Percentiles rank a stretch among this genome's conserved stretches.
Conservation (phyloP, 2,797 vertebrate species). For the Oreochromis mossambicus region DNA sequence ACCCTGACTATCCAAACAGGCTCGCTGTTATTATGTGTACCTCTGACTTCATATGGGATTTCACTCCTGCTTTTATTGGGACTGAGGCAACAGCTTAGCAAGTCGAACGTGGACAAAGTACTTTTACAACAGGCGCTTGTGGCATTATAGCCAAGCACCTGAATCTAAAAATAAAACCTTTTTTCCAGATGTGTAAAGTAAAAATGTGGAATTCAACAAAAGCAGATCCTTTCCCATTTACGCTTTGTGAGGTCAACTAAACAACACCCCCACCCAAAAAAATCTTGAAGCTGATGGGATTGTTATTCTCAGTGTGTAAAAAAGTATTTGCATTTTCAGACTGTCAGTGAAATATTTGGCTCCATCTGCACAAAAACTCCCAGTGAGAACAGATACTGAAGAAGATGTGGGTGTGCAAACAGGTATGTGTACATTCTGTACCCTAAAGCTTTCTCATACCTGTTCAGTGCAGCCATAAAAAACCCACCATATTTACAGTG, state of each 20-base stretch:
- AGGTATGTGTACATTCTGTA: slow-evolving; percentile 41
- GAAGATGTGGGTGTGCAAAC: not conserved
- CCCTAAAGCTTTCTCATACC: slow-evolving; percentile 22
- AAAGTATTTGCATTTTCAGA: slow-evolving; percentile 13
- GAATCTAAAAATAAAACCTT: not conserved
- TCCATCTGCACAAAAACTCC: slow-evolving; percentile 2
- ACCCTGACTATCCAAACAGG: slow-evolving; percentile 53
- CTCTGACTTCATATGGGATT: slow-evolving; percentile 39
- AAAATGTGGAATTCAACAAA: not conserved
- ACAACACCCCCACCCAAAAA: not conserved
- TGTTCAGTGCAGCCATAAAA: slow-evolving; percentile 31
- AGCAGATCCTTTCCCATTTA: not conserved
- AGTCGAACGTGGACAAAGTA: not conserved
- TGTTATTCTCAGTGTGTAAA: not conserved
- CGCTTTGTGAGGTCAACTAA: not conserved
- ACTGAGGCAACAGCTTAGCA: not conserved
- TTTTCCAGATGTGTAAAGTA: slow-evolving; percentile 16
- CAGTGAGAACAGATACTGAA: not conserved
- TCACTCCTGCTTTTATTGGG: slow-evolving; percentile 40
- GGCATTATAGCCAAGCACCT: not conserved
- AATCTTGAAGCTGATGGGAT: not conserved
- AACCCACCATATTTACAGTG: slow-evolving; percentile 11
- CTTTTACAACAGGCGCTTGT: not conserved
- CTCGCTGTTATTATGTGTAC: slow-evolving; percentile 52
- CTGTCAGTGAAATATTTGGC: slow-evolving; percentile 27